Conservation (phyloP, 2,113 vertebrate species). For the Poecile atricapillus region DNA sequence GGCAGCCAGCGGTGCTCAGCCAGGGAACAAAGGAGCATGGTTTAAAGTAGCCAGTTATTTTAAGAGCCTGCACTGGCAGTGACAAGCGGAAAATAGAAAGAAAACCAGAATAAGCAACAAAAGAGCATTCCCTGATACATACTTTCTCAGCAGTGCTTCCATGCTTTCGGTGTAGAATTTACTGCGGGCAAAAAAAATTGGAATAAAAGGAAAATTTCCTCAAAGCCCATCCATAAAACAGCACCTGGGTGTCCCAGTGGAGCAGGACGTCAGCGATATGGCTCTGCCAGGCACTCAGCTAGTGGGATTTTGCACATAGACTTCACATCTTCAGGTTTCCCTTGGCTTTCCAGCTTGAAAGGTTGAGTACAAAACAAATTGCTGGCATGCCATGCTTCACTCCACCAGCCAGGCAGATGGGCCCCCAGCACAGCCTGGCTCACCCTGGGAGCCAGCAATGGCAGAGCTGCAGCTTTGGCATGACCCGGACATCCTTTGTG, state of each 20-base stretch:
- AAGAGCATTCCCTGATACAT: not conserved
- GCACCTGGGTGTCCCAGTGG: fast-evolving
- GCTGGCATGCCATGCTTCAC: not conserved
- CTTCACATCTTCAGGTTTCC: not conserved
- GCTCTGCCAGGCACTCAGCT: not conserved
- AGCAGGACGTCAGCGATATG: fast-evolving
- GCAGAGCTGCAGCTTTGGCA: not conserved
- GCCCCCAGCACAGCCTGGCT: not conserved
- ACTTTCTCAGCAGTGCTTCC: not conserved
- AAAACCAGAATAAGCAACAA: constrained; percentile 22
- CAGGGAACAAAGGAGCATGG: not conserved
- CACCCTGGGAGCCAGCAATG: not conserved
- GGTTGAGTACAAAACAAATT: not conserved
- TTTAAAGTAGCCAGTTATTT: constrained; percentile 55
- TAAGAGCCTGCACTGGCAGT: constrained; percentile 25
- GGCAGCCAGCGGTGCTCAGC: not conserved
- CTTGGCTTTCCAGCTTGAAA: not conserved
- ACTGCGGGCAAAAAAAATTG: not conserved
- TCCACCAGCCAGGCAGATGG: not conserved
- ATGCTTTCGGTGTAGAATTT: not conserved
- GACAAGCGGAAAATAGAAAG: constrained; percentile 39
- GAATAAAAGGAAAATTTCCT: not conserved
- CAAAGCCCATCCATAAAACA: not conserved
- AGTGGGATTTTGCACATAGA: not conserved
- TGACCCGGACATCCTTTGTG: not conserved